These are phyloP conservation scores for Vidua macroura DNA, from an alignment of 2,113 vertebrate genomes.

Conservation along the genomic window DNA sequence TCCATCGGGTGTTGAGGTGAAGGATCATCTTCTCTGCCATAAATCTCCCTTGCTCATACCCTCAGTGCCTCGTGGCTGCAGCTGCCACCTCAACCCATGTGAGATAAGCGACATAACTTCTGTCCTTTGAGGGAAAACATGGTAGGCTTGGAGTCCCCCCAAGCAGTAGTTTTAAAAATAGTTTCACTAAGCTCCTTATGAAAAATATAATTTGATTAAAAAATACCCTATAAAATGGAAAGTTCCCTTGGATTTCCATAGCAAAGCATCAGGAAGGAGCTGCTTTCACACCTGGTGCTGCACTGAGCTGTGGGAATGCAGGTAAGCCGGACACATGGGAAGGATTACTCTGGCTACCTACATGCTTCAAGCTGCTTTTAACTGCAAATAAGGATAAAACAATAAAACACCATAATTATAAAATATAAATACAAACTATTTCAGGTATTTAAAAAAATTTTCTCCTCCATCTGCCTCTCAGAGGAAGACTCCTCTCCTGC, in stretches of 20 bases:
- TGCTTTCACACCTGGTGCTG: neutral
- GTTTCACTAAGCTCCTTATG: neutral
- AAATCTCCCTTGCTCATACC: neutral
- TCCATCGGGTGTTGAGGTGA: neutral
- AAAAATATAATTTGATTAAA: neutral
- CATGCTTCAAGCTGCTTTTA: neutral
- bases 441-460: neutral
- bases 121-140: neutral
- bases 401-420: neutral
- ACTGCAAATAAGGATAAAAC: neutral
- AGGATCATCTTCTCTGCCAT: neutral
- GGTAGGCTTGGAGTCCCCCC: neutral
- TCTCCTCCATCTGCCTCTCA: neutral
- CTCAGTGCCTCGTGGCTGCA: neutral
- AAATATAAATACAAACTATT: neutral
- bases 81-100: neutral
- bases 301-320: neutral
- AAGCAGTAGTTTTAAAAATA: neutral
- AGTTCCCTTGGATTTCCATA: neutral
- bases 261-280: neutral
- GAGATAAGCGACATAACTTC: fast-evolving
- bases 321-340: fast-evolving
- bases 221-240: neutral
- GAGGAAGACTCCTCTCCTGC: neutral
- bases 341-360: neutral